Base-by-base conservation (phyloP, 2,888 invertebrate genomes). In the Agrochola litura region DNA sequence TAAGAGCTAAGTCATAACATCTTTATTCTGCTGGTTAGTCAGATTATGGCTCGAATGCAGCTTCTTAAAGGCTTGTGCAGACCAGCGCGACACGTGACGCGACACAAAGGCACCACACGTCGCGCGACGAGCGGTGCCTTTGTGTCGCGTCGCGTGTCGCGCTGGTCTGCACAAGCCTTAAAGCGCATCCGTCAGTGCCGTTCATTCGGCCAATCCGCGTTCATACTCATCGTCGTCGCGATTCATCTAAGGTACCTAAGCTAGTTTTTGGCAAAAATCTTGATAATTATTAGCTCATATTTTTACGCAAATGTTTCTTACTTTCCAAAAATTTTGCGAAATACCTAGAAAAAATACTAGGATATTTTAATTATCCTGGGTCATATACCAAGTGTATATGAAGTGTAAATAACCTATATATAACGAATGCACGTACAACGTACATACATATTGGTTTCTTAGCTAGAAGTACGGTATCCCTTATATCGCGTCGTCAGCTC, bases 401-500 rank as follows among this genome's bases (percentile, higher is more conserved):
- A 46, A 1, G 46, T 37, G 37, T 37, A 5, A 37, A 37, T 49
- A 58, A 56, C 16, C 49, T 16, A 49, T 16, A 49, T 16, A 16
- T 16, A 49, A 46, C 43, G 16, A 52, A 52, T 19, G 19, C 6
- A 52, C 6, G 52, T 6, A 67, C 12, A 54, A 52, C 2, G 52
- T 6, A 67, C 12, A 46, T 19, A 16, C 14, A 65, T 19, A 65
- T 65, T 65, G 25, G 41, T 74, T 58, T 71, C 43, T 37, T 25
- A 37, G n/a, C n/a, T 25, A 60, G 37, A 70, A 75, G 61, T 72
- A 25, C 65, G 72, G 67, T 60, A 49, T 68, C 68, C 81, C 30
- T 30, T 64, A 22, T 37, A 76, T 49, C 14, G 56, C 37, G 58
- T 65, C 56, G 72, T 81, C 77, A 81, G 65, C 65, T 58, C 19